Evolutionary conservation across 2,113 vertebrate species (phyloP).

Genomic region (Tupaia chinensis): DNA sequence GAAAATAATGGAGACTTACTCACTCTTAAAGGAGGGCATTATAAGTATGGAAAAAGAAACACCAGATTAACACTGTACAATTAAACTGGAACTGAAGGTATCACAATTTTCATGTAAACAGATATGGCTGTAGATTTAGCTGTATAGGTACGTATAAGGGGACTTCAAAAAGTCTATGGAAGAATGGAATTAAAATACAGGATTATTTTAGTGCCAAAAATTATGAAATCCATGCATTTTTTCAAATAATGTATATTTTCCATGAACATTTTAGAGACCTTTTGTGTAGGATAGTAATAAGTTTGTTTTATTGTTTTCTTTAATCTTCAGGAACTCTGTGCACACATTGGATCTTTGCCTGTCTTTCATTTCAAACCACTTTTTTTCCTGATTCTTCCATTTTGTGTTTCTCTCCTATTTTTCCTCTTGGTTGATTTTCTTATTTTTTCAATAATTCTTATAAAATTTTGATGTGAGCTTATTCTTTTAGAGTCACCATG

Average conservation of each 20-base stretch:
- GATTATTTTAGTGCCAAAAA: too few species aligned
- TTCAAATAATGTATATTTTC: too few species aligned
- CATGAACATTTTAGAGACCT: too few species aligned
- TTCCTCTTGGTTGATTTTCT: not conserved
- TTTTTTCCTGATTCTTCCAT: not conserved
- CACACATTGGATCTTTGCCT: not conserved
- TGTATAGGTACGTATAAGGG: not conserved
- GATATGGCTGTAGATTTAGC: not conserved
- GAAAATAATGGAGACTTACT: constrained; percentile 11
- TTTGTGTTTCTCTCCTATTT: not conserved
- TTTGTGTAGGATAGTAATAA: too few species aligned
- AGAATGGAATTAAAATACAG: too few species aligned
- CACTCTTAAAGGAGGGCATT: not conserved
- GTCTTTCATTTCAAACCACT: not conserved
- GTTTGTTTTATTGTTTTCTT: not conserved
- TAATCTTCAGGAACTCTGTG: not conserved
- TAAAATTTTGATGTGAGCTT: not conserved
- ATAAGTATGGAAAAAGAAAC: not conserved
- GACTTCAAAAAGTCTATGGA: too few species aligned
- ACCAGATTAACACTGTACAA: not conserved
- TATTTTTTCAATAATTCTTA: not conserved
- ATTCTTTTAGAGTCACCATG: not conserved
- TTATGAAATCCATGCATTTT: too few species aligned
- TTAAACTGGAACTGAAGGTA: not conserved
- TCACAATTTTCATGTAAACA: not conserved